phyloP scores from a whole-genome alignment of 2,113 vertebrate species.

The Bos javanicus region DNA sequence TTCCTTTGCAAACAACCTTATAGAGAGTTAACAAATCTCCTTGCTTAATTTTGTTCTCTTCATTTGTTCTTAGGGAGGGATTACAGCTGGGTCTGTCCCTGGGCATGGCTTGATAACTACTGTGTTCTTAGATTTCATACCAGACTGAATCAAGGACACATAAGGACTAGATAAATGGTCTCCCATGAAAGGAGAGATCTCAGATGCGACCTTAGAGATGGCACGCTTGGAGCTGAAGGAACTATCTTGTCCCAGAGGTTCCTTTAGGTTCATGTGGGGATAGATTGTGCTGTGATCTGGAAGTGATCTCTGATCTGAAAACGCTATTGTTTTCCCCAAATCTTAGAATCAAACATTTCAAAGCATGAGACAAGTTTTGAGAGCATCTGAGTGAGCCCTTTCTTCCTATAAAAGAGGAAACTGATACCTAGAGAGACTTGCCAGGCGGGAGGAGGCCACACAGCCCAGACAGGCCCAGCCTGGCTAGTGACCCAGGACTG shows the following conservation, averaged over 20 bases:
- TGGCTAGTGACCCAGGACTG: neutral
- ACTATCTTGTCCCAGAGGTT: neutral
- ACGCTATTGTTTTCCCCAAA: neutral
- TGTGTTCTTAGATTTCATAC: neutral
- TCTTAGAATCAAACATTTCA: neutral
- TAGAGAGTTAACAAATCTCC: neutral
- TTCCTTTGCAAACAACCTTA: neutral
- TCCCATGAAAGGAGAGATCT: neutral
- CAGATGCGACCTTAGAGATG: neutral
- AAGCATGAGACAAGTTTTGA: neutral
- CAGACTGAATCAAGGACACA: neutral
- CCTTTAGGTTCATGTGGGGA: neutral
- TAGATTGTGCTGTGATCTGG: neutral
- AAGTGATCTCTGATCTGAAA: neutral
- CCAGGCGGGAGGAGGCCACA: accelerated
- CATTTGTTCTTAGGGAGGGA: neutral
- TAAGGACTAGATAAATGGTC: neutral
- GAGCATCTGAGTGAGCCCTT: neutral
- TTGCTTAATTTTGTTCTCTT: neutral
- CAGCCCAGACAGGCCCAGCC: neutral
- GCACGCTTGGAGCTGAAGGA: neutral
- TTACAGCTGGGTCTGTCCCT: neutral
- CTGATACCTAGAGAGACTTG: too few relatives aligned
- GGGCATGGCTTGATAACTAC: neutral
- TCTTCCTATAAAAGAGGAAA: neutral